Base-by-base conservation (phyloP, 1,140 invertebrate genomes). In the Cotesia chilonis region DNA sequence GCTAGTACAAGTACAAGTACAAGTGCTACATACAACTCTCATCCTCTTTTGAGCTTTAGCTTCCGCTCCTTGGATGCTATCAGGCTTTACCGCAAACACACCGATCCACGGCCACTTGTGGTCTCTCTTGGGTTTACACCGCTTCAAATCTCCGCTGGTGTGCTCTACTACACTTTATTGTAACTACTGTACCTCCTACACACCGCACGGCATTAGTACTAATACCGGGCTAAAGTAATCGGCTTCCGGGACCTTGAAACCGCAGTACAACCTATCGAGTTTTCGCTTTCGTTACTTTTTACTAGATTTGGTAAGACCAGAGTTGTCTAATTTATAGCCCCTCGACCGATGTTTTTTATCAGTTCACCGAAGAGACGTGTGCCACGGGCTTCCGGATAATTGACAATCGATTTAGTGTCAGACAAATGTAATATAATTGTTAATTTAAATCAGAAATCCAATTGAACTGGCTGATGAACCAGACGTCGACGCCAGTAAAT, bases 41-140 rank as follows among this genome's bases (percentile, higher is more conserved):
- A 52, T 55, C 14, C n/a, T 47, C 41, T 37, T 64, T 9, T 54
- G 41, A 47, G 41, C 41, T 47, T 47, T 47, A 9, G 41, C 41
- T 47, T 10, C 2, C 6, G 10, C 41, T 47, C 5, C 41, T 47
- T 47, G 41, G 41, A 47, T 47, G 41, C 5, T 47, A 47, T 47
- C 41, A 3, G 41, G 41, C 41, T 47, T 47, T 47, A 47, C 41
- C 41, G 41, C 41, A 47, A 47, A 47, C 41, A 47, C 41, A 47
- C 81, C 80, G 81, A 83, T 82, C 78, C 76, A 82, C 79, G 81
- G 78, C 78, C 82, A 82, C 82, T 84, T 81, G 74, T 74, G 69
- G 70, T 72, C 55, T 69, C 71, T 68, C 66, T 14, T 47, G 6
- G 41, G 41, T 47, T 37, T 73, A 35, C 36, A 63, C 66, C 17